A percentile compares a stretch with the other conserved stretches of the same genome.
Conservation (phyloP, 2,797 vertebrate genomes). For the Myotis findleyi region DNA sequence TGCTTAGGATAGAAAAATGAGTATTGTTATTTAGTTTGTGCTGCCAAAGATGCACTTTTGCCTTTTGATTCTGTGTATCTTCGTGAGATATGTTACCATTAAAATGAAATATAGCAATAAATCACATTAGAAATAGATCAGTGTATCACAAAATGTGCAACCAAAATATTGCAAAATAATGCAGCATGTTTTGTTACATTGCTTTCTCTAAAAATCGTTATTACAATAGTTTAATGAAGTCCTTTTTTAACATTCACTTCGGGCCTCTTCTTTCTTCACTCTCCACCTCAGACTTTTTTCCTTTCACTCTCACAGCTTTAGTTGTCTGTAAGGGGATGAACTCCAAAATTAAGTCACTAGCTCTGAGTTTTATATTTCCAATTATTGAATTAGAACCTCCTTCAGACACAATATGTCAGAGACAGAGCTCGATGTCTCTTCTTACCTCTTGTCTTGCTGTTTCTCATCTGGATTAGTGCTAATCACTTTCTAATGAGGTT, state of each 20-base stretch:
- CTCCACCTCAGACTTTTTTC: neutral
- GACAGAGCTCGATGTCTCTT: neutral
- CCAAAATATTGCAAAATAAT: neutral
- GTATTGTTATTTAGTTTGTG: neutral
- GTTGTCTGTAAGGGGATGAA: neutral
- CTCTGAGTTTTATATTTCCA: neutral
- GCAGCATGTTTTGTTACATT: neutral
- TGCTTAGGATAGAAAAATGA: neutral
- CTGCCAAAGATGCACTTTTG: neutral
- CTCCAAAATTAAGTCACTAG: neutral
- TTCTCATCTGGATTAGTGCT: neutral
- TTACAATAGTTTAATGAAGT: neutral
- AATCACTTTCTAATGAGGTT: neutral
- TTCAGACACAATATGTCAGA: neutral
- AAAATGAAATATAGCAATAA: neutral
- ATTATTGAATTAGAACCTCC: neutral
- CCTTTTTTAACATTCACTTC: neutral
- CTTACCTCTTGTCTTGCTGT: neutral
- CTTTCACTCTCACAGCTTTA: neutral
- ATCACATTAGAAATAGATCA: slow-evolving; percentile 33
- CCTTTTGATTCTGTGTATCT: slow-evolving; percentile 2
- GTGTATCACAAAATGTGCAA: slow-evolving; percentile 8
- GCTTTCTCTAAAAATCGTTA: neutral
- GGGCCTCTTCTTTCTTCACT: neutral
- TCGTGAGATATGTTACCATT: neutral